Evolutionary conservation across 2,888 invertebrate genomes (phyloP), one percentile per base, ranked within the genome.

Genomic region (Chymomyza fuscimana): DNA sequence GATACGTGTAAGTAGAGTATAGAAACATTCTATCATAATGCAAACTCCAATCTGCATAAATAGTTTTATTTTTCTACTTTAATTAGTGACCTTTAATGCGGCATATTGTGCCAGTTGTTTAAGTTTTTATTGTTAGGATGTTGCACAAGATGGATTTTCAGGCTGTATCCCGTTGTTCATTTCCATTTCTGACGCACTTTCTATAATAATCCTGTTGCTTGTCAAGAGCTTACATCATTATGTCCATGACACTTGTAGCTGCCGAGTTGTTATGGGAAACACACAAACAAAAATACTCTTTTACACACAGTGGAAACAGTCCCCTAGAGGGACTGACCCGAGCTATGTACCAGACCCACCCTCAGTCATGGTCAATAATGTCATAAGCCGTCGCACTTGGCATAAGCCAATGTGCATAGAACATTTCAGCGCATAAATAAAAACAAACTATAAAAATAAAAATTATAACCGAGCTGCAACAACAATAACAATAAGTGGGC

Each of bases 361-460:
- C 58, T 4, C 32, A 12, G n/a, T 29, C 54, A 63, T 69, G 70
- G 67, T 62, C 77, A 65, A 69, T 71, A 69, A 65, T 69, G 67
- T 63, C 74, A 69, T 60, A 60, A 60, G 60, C 36, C 60, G 60
- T 50, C 63, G 40, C 62, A 46, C 22, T 46, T 25, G 51, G 58
- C 58, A 58, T 58, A 22, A 63, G 63, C 50, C 63, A 52, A 63
- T 80, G 66, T 70, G 75, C 71, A 63, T 64, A 66, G 67, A 64
- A 73, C 79, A 71, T 80, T 78, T 64, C 70, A 59, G 64, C 66
- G 72, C 83, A 81, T 85, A 85, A 83, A 73, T 65, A 72, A 81
- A 72, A 77, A 71, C 82, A 82, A 76, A 73, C 63, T 79, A 80
- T 82, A 79, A 80, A 82, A 63, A 63, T 19, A 4, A 61, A 61